A percentile compares a stretch with the other conserved stretches of the same genome.
These are phyloP conservation scores for Volucella bombylans DNA, from an alignment of 2,888 invertebrate species.

Conservation along the genomic window DNA sequence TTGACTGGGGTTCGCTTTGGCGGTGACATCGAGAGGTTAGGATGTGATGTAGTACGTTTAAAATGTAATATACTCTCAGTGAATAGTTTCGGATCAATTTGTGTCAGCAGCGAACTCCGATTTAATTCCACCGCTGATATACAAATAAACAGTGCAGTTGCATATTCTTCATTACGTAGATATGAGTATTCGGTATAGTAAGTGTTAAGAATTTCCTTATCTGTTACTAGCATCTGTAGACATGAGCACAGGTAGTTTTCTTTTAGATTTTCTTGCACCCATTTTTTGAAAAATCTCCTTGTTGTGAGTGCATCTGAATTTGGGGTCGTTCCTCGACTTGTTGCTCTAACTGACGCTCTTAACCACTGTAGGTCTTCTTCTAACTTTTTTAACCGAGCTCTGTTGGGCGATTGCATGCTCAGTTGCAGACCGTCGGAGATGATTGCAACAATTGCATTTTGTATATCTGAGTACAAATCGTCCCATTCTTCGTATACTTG, in stretches of 20 bases:
- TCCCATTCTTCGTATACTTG: constrained; percentile 45
- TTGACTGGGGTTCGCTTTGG: constrained; percentile 64
- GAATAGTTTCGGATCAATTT: constrained; percentile 85
- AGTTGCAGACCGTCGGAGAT: constrained; percentile 67
- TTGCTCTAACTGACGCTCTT: constrained; percentile 28
- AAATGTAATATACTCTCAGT: constrained; percentile 76
- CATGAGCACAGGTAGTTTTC: constrained; percentile 80
- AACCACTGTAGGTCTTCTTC: constrained; percentile 68
- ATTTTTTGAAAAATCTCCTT: constrained; percentile 75
- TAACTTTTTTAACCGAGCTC: constrained; percentile 49
- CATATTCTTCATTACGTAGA: constrained; percentile 85
- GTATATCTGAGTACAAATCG: constrained; percentile 65
- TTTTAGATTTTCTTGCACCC: constrained; percentile 77
- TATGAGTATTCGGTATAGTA: constrained; percentile 85
- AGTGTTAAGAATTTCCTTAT: constrained; percentile 85
- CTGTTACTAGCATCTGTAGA: constrained; percentile 85
- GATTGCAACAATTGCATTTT: constrained; percentile 64
- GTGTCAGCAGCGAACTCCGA: constrained; percentile 85
- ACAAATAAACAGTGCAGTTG: constrained; percentile 86
- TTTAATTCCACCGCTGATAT: constrained; percentile 86
- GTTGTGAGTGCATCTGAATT: constrained; percentile 46
- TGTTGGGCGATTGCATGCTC: constrained; percentile 54
- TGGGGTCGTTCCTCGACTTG: neutral
- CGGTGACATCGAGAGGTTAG: constrained; percentile 83
- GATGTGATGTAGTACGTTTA: constrained; percentile 84